A percentile compares a stretch with the other conserved stretches of the same genome.
These are phyloP conservation scores for Columba janthina DNA, from an alignment of 2,113 vertebrate genomes.

Conservation along the genomic window DNA sequence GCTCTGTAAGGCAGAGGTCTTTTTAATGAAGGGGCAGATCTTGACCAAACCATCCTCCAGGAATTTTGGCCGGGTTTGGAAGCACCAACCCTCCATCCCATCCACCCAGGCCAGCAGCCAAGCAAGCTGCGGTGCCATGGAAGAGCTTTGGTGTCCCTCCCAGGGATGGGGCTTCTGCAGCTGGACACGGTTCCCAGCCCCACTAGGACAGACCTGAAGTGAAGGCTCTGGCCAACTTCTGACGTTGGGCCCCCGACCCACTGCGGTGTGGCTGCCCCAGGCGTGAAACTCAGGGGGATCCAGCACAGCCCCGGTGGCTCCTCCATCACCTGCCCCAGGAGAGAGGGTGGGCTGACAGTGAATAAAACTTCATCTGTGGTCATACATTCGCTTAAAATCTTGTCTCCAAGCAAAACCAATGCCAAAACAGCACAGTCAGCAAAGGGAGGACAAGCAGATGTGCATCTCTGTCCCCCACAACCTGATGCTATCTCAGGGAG, in stretches of 20 bases:
- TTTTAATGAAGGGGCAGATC: not conserved
- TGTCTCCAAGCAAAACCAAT: not conserved
- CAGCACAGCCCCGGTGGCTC: not conserved
- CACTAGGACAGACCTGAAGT: not conserved
- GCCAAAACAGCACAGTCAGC: not conserved
- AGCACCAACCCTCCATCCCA: not conserved
- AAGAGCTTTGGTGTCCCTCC: fast-evolving
- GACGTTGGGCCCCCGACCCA: not conserved
- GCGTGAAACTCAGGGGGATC: not conserved
- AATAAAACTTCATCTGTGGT: not conserved
- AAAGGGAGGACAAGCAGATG: not conserved
- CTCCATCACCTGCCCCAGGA: not conserved
- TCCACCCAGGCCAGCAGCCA: not conserved
- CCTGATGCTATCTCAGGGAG: not conserved
- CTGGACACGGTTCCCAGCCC: not conserved
- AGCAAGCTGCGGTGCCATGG: not conserved
- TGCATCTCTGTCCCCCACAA: not conserved
- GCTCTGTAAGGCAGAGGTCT: not conserved
- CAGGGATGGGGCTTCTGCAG: not conserved
- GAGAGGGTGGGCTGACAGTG: not conserved
- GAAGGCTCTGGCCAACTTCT: not conserved
- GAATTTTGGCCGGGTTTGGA: not conserved
- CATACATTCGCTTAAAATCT: not conserved
- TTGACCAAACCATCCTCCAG: not conserved
- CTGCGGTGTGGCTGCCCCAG: fast-evolving